Base-by-base conservation (phyloP, 2,888 invertebrate genomes). In the Spicauda simplicius region DNA sequence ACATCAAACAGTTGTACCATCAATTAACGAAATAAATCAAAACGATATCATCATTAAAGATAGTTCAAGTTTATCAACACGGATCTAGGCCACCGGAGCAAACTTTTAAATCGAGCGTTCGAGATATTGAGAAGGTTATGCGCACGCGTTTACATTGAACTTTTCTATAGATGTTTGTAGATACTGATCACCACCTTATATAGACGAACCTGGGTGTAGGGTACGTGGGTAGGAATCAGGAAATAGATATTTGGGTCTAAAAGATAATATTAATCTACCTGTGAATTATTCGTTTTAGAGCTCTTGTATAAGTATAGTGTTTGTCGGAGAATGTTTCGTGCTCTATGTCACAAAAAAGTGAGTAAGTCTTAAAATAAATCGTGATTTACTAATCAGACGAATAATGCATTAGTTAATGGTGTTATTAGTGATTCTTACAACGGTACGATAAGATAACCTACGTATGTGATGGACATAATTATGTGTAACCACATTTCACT, bases 51-150 rank as follows among this genome's bases (percentile, higher is more conserved):
- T 53, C 33, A 33, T 37, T 61, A 45, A 57, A 64, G 50, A 64
- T 63, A 64, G 57, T 20, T 52, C 33, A 72, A 72, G 71, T 76
- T 74, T 69, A 69, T 70, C 81, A 80, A 81, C 77, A 72, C 33
- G 60, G 67, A 80, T 80, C 73, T 78, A 75, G 81, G 80, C 77
- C 80, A 80, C 74, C 73, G 78, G 71, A 76, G 16, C 77, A 77
- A 52, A 64, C 37, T 64, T 64, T 57, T 64, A 37, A 57, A 56
- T 64, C 19, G 64, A 57, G 37, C 37, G 25, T 25, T 58, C 37
- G 52, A 14, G n/a, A 25, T 64, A 37, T 25, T 25, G 25, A 25
- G 63, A 57, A 64, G 64, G 57, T 64, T 58, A 30, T 16, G 18
- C 54, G 55, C 30, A 53, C 52, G 64, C 25, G 25, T 57, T 64